phyloP scores from a whole-genome alignment of 2,113 vertebrate genomes.

The Calyptommatus sinebrachiatus region DNA sequence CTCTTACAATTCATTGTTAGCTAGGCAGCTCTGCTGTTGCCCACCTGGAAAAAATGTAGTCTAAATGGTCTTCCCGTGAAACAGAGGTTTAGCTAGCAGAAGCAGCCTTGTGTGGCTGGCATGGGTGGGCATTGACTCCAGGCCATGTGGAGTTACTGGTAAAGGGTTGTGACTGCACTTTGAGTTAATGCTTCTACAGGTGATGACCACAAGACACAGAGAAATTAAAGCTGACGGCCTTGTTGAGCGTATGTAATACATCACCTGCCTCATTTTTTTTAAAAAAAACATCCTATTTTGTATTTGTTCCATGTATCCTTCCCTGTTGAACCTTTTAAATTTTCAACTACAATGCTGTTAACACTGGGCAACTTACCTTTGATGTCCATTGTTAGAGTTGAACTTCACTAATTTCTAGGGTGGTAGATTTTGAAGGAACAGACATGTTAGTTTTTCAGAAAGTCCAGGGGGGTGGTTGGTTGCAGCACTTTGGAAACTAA shows the following conservation, averaged over 20 bases:
- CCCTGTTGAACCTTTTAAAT: constrained; percentile 11
- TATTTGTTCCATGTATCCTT: constrained; percentile 23
- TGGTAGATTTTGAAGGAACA: no score
- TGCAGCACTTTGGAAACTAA: no score
- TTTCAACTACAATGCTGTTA: constrained; percentile 10
- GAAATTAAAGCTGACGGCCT: constrained; percentile 44
- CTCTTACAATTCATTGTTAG: neutral
- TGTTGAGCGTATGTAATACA: constrained; percentile 52
- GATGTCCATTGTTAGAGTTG: constrained; percentile 7
- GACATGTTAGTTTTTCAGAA: no score
- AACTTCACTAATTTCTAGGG: neutral
- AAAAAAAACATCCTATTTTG: constrained; percentile 13
- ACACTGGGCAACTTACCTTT: neutral
- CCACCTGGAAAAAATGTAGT: neutral
- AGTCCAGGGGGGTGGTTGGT: no score
- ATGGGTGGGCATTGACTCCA: constrained; percentile 9
- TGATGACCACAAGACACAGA: constrained; percentile 43
- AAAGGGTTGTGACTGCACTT: constrained; percentile 34
- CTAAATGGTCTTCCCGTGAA: neutral
- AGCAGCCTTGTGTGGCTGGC: neutral
- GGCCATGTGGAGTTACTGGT: constrained; percentile 6
- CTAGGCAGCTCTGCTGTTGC: constrained; percentile 20
- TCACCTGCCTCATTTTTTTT: constrained; percentile 35
- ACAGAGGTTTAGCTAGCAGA: neutral
- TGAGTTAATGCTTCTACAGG: constrained; percentile 56